phyloP scores from a whole-genome alignment of 2,888 invertebrate species.

The Diplazon laetatorius region DNA sequence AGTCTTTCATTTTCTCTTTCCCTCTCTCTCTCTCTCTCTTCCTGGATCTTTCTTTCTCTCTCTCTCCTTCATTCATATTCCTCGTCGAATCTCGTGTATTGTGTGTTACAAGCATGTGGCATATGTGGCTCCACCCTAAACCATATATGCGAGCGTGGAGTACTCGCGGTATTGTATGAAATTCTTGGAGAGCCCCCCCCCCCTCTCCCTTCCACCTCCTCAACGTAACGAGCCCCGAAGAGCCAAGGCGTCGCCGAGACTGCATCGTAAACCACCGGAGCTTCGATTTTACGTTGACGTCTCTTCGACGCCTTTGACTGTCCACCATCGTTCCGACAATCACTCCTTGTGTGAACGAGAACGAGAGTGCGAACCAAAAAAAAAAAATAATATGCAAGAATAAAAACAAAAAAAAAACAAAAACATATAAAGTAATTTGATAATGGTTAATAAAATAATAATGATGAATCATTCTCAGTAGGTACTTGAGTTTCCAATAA shows the following conservation, averaged over 20 bases:
- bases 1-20: too few species aligned
- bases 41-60: too few species aligned
- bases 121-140: slow-evolving; percentile 4
- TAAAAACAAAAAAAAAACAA: slow-evolving; percentile 10
- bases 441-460: too few species aligned
- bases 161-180: slow-evolving; percentile 1
- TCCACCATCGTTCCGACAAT: slow-evolving; percentile 36
- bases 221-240: slow-evolving; percentile 33
- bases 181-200: background rate
- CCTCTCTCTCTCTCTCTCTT: slow-evolving; percentile 10
- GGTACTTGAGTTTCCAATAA: too few species aligned
- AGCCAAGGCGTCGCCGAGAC: slow-evolving; percentile 46
- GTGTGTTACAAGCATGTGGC: slow-evolving; percentile 31
- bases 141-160: background rate
- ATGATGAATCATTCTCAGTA: too few species aligned
- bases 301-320: slow-evolving; percentile 1
- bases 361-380: too few species aligned
- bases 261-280: slow-evolving; percentile 60
- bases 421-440: too few species aligned
- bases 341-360: background rate
- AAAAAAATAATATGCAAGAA: slow-evolving; percentile 33
- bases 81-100: slow-evolving; percentile 39
- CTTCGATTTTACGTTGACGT: slow-evolving; percentile 57
- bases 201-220: too few species aligned
- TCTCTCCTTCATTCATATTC: slow-evolving; percentile 45